Base-by-base conservation (phyloP, 2,113 vertebrate species). In the Channa argus region DNA sequence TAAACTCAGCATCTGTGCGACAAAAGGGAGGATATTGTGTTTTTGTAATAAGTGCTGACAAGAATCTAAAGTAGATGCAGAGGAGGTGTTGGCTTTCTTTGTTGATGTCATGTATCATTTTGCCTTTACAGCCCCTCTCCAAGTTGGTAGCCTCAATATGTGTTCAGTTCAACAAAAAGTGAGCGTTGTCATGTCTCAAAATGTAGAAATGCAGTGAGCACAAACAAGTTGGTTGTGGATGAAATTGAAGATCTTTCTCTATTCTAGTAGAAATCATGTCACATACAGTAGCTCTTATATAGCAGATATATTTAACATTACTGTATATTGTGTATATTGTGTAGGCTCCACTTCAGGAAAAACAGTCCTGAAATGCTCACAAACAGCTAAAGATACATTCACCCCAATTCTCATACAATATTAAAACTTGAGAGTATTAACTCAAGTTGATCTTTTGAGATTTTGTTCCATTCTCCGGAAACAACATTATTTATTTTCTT, bases 11-110 rank as follows among this genome's bases (percentile, higher is more conserved):
- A 47, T 72, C 84, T 76, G 63, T 71, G 64, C 44, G 46, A 60
- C 56, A 60, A 80, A 63, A 67, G 54, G 54, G 37, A 86, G 72
- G 79, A 84, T 80, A 63, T 68, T 72, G 70, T 45, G 63, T 66
- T 7, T 59, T 53, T 41, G 15, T 58, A 56, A 33, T 11, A 24
- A 24, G 47, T 77, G 54, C 47, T 33, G 61, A 60, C n/a, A 4
- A 3, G 63, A 76, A 51, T 66, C 56, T 64, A 41, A 61, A 66
- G 58, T 36, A 24, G 60, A 52, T 71, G 3, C 38, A 13, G 37
- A 56, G 6, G 3, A 39, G 39, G 39, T 5, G 39, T 41, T 41
- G 39, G 38, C 6, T 8, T 34, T 11, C n/a, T 50, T 24, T 24
- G 24, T 24, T 24, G 24, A 24, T 24, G 61, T 60, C 38, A 34